Base-by-base conservation (phyloP, 2,888 invertebrate species). In the Allygus modestus region DNA sequence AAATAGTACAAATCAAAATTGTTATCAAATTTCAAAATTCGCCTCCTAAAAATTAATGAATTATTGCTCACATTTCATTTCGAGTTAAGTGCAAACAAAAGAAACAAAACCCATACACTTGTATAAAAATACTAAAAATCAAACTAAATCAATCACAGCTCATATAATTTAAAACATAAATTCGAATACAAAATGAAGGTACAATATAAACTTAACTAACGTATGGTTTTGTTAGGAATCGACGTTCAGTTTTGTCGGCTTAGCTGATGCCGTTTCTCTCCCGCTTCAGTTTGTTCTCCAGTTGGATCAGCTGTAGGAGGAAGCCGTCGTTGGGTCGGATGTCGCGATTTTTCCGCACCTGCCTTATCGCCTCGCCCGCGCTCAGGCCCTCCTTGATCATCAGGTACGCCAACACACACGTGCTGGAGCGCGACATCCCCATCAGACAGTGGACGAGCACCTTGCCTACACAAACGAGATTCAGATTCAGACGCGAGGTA, bases 281-380 rank as follows among this genome's bases (percentile, higher is more conserved):
- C 5, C 83, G 28, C 26, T 37, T 83, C 0, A 91, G 89, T 93
- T 94, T 89, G 87, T 91, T 92, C 86, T 92, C 91, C 81, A 96
- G 92, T 87, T 94, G 93, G 85, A 95, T 95, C 85, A 97, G 91
- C 89, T 96, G 96, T 83, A 94, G 93, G 84, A 97, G 91, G 91
- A 97, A 97, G 84, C 96, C 96, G 88, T 94, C 93, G 89, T 97
- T 97, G 69, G 97, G 96, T 88, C 94, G 93, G 88, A 97, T 94
- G 88, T 94, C 94, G 65, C 96, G 93, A 85, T 93, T 93, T 87
- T 93, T 92, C 86, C 95, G 94, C 17, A 96, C 94, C 84, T 92
- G 92, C 81, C 92, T 92, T 87, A 97, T 91, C n/a, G 96, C 96
- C 87, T 96, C 95, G 0, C 93, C 91, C 15, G 96, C 94, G 61